phyloP scores from a whole-genome alignment of 2,888 invertebrate species.

The Adela reaumurella region DNA sequence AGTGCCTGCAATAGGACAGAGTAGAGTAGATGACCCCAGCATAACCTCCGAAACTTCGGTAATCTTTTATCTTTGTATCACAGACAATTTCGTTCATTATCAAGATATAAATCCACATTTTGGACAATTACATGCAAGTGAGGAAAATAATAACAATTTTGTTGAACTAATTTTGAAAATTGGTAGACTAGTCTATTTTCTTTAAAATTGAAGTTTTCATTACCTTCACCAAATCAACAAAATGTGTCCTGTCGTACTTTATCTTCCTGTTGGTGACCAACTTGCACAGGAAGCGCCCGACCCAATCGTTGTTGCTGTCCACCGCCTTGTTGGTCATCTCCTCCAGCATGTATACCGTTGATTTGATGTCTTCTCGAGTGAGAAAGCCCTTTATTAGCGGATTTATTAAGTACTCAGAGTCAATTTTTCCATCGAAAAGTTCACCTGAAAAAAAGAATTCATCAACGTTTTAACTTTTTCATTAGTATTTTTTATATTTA shows the following conservation, averaged over 20 bases:
- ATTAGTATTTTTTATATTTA: too few species aligned
- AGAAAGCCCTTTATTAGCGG: slow-evolving; percentile 45
- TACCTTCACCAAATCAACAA: slow-evolving; percentile 41
- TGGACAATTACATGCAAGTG: too few species aligned
- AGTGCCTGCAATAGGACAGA: slow-evolving; percentile 22
- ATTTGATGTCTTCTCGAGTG: slow-evolving; percentile 38
- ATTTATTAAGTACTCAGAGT: slow-evolving; percentile 40
- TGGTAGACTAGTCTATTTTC: slow-evolving; percentile 9
- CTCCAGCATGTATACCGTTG: slow-evolving; percentile 43
- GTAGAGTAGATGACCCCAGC: too few species aligned
- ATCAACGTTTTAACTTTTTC: too few species aligned
- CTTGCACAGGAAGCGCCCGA: slow-evolving; percentile 52
- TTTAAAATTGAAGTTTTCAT: slow-evolving; percentile 9
- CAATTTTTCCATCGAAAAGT: slow-evolving; percentile 47
- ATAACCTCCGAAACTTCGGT: too few species aligned
- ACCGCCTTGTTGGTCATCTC: slow-evolving; percentile 35
- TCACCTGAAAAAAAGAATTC: slow-evolving; percentile 29
- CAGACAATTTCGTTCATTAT: too few species aligned
- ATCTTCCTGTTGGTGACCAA: slow-evolving; percentile 40
- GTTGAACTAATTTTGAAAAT: not conserved
- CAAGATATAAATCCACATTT: too few species aligned
- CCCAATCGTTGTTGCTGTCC: slow-evolving; percentile 49
- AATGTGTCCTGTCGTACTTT: slow-evolving; percentile 30
- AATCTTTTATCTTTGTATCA: too few species aligned
- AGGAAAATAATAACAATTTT: too few species aligned